phyloP scores from a whole-genome alignment of 2,888 invertebrate species.

The Leistus spinibarbis region DNA sequence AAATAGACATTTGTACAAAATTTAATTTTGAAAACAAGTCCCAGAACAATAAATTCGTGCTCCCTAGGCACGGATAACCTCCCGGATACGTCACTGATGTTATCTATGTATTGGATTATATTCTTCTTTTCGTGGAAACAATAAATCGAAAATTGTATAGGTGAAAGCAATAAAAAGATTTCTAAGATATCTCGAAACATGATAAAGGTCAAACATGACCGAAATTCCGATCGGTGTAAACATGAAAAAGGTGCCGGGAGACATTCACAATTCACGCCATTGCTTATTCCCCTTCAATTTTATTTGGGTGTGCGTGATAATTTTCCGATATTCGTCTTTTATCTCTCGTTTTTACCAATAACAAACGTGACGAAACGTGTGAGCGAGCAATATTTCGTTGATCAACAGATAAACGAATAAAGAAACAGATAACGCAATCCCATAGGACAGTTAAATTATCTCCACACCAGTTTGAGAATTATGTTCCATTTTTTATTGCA shows the following conservation, averaged over 20 bases:
- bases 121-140: background rate
- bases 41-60: background rate
- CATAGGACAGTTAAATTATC: background rate
- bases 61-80: background rate
- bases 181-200: background rate
- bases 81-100: background rate
- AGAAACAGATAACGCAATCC: too few relatives aligned
- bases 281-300: constrained; percentile 19
- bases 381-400: constrained; percentile 1
- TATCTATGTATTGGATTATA: background rate
- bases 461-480: background rate
- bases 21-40: background rate
- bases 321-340: constrained; percentile 27
- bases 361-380: background rate
- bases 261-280: constrained; percentile 5
- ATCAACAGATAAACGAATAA: background rate
- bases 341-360: constrained; percentile 20
- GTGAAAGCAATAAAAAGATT: background rate
- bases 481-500: background rate
- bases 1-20: background rate
- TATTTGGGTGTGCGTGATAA: constrained; percentile 25
- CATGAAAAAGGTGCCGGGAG: constrained; percentile 5
- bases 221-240: background rate
- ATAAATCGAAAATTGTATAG: background rate
- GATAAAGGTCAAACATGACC: background rate